phyloP scores from a whole-genome alignment of 2,888 invertebrate species.

The Brachyptera risi region DNA sequence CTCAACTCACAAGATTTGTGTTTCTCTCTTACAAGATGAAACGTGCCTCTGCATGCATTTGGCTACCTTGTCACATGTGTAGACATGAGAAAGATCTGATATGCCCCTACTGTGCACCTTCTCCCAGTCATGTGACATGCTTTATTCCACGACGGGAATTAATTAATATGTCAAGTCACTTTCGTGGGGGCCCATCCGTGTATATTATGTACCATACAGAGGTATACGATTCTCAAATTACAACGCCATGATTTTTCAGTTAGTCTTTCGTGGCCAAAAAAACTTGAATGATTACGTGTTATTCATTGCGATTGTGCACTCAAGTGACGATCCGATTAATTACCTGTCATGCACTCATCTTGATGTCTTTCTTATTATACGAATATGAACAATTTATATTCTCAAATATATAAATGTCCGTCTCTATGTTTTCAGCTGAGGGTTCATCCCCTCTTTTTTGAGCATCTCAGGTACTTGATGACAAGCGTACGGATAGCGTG shows the following conservation, averaged over 20 bases:
- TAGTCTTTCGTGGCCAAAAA: neutral
- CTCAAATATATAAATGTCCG: neutral
- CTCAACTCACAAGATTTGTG: too few species aligned
- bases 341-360: neutral
- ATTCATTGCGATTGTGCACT: neutral
- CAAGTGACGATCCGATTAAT: conserved; percentile 3
- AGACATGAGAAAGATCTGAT: too few species aligned
- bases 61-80: too few species aligned
- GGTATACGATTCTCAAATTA: neutral
- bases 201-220: too few species aligned
- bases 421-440: neutral
- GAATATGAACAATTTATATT: neutral
- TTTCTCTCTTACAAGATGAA: too few species aligned
- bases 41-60: too few species aligned
- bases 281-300: neutral
- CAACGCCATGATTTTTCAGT: neutral
- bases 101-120: too few species aligned
- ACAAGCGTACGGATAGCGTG: too few species aligned
- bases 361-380: neutral
- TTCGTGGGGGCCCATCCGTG: too few species aligned
- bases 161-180: conserved; percentile 16
- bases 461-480: neutral
- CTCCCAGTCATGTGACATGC: too few species aligned
- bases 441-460: neutral
- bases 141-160: too few species aligned